Evolutionary conservation across 2,113 vertebrate genomes (phyloP).

Genomic region (Thamnophis sirtalis): DNA sequence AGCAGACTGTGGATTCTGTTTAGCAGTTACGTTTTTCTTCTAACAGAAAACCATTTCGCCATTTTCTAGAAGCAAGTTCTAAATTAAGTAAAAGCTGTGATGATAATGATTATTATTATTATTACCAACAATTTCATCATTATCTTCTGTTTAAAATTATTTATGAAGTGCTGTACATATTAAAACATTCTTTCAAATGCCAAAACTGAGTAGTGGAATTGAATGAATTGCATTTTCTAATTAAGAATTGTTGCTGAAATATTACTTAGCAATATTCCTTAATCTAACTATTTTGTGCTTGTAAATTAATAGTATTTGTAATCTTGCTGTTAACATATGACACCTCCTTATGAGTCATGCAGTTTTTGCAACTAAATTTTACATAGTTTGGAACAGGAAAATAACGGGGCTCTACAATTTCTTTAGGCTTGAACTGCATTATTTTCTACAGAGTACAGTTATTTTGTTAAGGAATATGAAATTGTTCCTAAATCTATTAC

Average conservation of each 20-base stretch:
- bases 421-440: neutral
- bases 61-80: constrained; percentile 51
- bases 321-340: constrained; percentile 51
- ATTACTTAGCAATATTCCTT: constrained; percentile 54
- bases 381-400: constrained; percentile 2
- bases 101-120: constrained; percentile 59
- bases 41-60: constrained; percentile 55
- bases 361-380: constrained; percentile 30
- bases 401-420: neutral
- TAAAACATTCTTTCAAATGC: constrained; percentile 24
- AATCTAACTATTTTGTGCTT: constrained; percentile 44
- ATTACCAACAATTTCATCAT: constrained; percentile 36
- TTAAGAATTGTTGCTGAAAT: constrained; percentile 54
- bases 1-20: constrained; percentile 54
- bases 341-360: neutral
- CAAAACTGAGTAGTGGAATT: constrained; percentile 37
- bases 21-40: constrained; percentile 48
- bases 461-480: neutral
- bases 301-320: constrained; percentile 58
- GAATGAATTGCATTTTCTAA: constrained; percentile 57
- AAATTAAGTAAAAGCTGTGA: constrained; percentile 55
- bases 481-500: neutral
- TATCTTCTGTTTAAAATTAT: constrained; percentile 64
- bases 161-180: constrained; percentile 47
- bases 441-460: neutral